Conservation (phyloP, 2,797 vertebrate species). For the Sebastolobus altivelis region DNA sequence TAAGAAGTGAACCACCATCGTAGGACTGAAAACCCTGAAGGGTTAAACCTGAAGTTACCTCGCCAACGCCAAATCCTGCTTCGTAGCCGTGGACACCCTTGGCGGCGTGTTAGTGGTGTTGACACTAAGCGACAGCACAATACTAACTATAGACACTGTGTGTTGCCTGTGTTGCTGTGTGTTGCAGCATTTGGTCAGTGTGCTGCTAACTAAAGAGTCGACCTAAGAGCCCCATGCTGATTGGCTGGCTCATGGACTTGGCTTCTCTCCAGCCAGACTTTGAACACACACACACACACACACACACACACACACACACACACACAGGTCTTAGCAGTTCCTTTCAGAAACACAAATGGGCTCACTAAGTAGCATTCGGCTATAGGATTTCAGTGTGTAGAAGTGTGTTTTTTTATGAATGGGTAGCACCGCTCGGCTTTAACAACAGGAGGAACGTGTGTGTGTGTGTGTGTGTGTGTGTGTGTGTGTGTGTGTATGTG, state of each 20-base stretch:
- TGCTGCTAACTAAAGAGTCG: constrained; percentile 37
- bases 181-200: constrained; percentile 57
- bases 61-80: no score
- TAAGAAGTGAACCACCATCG: no score
- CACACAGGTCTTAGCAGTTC: background rate
- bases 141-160: background rate
- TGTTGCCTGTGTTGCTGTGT: constrained; percentile 46
- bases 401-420: constrained; percentile 39
- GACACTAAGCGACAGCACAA: background rate
- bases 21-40: no score
- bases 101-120: background rate
- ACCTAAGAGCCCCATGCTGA: constrained; percentile 30
- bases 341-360: constrained; percentile 6
- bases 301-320: background rate
- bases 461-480: background rate
- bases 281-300: constrained; percentile 7
- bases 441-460: background rate
- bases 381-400: background rate
- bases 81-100: background rate
- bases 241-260: constrained; percentile 36
- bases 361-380: background rate
- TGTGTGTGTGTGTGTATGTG: background rate
- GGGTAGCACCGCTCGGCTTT: constrained; percentile 16
- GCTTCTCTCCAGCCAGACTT: constrained; percentile 22
- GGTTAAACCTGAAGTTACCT: no score